Conservation (phyloP, 2,797 vertebrate genomes). For the Odontamblyopus rebecca region DNA sequence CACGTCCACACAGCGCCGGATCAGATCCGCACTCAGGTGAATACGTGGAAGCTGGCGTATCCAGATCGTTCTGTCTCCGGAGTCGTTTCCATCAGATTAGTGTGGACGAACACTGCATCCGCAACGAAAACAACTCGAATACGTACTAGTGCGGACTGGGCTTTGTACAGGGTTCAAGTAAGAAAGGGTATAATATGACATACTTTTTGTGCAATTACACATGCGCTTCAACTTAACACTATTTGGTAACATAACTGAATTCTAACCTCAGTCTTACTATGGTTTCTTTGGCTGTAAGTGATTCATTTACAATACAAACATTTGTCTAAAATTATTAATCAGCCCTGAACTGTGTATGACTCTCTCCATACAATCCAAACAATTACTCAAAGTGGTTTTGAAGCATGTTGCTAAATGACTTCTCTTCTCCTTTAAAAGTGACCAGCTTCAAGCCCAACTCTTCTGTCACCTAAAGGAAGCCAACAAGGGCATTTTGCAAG, state of each 20-base stretch:
- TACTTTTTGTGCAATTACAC: no score
- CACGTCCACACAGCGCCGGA: no score
- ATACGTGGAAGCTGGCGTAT: no score
- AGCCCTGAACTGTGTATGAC: not conserved
- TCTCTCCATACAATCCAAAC: not conserved
- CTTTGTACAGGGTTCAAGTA: no score
- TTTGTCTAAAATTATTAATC: not conserved
- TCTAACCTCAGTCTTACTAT: not conserved
- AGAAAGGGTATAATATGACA: no score
- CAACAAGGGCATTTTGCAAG: slow-evolving; percentile 9
- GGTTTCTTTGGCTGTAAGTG: not conserved
- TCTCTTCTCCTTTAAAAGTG: not conserved
- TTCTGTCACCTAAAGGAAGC: slow-evolving; percentile 4
- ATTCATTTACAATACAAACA: not conserved
- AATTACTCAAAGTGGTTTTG: not conserved
- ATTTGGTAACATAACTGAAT: not conserved
- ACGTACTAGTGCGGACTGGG: no score
- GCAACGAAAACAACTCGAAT: no score
- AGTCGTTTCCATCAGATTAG: no score
- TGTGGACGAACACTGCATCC: no score
- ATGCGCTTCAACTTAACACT: not conserved
- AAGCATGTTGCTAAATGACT: not conserved
- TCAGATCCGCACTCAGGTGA: no score
- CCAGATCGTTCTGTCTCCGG: no score
- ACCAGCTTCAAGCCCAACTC: not conserved